Evolutionary conservation across 2,113 vertebrate genomes (phyloP).

Genomic region (Cryptomyrus ogoouensis): DNA sequence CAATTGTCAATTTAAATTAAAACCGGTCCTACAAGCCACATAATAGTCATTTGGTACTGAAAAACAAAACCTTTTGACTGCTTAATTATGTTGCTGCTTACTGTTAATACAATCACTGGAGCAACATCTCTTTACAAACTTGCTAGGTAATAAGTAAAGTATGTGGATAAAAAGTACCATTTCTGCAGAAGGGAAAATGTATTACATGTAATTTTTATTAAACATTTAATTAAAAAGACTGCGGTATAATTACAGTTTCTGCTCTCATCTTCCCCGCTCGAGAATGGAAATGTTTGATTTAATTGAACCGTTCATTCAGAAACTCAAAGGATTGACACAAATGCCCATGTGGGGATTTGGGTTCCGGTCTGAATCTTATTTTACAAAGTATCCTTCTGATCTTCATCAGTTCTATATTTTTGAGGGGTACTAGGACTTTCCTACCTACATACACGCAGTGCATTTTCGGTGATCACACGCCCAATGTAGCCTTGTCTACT

Average conservation of each 20-base stretch:
- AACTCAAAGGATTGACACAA: neutral
- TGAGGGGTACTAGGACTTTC: neutral
- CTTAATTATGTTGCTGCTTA: neutral
- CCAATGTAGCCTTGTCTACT: neutral
- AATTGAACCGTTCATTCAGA: neutral
- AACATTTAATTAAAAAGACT: conserved; percentile 1
- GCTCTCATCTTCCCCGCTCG: neutral
- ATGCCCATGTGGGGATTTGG: neutral
- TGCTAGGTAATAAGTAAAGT: neutral
- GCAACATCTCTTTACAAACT: neutral
- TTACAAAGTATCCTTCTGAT: neutral
- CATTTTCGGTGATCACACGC: neutral
- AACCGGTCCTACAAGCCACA: neutral
- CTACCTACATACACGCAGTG: neutral
- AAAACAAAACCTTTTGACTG: neutral
- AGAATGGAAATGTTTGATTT: neutral
- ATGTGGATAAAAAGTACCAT: neutral
- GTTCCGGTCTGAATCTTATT: neutral
- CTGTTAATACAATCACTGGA: neutral
- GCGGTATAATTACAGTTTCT: neutral
- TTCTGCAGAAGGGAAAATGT: neutral
- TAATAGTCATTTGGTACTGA: neutral
- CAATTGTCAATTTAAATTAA: too few relatives aligned
- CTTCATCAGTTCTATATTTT: neutral
- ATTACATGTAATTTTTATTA: neutral